Evolutionary conservation across 2,888 invertebrate species (phyloP), one percentile per base, ranked within the genome.

Genomic region (Drosophila monieri): DNA sequence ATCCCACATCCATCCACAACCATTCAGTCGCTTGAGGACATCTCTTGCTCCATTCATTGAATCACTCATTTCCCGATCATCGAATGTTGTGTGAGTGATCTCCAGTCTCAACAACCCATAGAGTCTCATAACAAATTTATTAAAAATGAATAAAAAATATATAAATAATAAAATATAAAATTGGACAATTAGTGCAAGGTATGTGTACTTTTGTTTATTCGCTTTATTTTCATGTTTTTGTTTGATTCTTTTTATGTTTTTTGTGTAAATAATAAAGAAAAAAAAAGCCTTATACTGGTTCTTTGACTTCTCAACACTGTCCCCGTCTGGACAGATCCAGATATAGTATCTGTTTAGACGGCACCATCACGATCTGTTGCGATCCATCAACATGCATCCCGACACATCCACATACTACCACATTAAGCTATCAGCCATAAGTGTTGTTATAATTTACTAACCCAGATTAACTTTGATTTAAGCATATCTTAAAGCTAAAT

Each of bases 151-250:
- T 3, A 52, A 44, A 61, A 59, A 54, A 21, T 1, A 46, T 43
- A 52, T 6, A 48, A 46, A 39, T 41, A 59, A 65, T 44, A 65
- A 49, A n/a, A 68, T 46, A 46, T 56, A 69, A 80, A 69, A 84
- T 79, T 78, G 87, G 83, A 87, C 75, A 52, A 71, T 68, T 75
- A 85, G 87, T 87, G 87, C 79, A 88, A 85, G 85, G 85, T 85
- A 85, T 85, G 85, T 85, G 85, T 79, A 83, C 85, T 71, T 79
- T 75, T 61, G 46, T 60, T 80, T 71, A 18, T 49, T 68, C 55
- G 52, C 43, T 18, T 68, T 44, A 43, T 51, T 62, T 67, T 12
- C 21, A 41, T 18, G 41, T 30, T 59, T 49, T 55, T 46, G 27
- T 59, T 37, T 60, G 56, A 35, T 35, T n/a, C 1, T 12, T n/a